A percentile compares a stretch with the other conserved stretches of the same genome.
phyloP scores from a whole-genome alignment of 2,113 vertebrate genomes.

The Dasyornis broadbenti region DNA sequence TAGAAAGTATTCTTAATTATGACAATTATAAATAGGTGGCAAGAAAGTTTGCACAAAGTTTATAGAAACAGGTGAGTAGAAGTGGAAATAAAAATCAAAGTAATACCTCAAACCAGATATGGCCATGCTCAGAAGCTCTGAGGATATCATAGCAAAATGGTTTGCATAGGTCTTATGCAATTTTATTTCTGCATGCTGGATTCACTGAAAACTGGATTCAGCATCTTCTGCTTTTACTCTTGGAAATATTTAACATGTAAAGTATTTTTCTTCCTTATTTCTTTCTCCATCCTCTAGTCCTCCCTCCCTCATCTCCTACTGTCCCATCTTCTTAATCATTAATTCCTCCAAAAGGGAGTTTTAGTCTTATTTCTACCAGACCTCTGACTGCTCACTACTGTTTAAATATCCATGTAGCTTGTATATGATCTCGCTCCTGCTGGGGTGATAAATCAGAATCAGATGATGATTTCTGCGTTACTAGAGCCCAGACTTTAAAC shows the following conservation, averaged over 20 bases:
- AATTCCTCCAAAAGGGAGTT: background rate
- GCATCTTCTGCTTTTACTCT: background rate
- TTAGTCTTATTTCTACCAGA: background rate
- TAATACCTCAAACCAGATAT: background rate
- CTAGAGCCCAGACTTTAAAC: background rate
- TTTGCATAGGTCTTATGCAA: background rate
- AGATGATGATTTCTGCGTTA: background rate
- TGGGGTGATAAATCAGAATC: background rate
- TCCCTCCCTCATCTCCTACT: background rate
- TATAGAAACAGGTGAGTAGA: background rate
- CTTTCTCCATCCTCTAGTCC: background rate
- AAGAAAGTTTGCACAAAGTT: background rate
- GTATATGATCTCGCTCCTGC: background rate
- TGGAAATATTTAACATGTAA: background rate
- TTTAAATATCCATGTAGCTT: background rate
- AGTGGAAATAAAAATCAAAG: background rate
- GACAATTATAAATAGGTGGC: background rate
- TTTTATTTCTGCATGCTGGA: background rate
- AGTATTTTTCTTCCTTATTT: background rate
- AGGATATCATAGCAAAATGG: background rate
- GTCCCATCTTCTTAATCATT: rapidly evolving
- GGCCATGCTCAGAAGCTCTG: background rate
- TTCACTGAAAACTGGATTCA: background rate
- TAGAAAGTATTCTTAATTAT: background rate
- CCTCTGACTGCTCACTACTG: background rate